Conservation (phyloP, 2,888 invertebrate species). For the Subacronicta megacephala region DNA sequence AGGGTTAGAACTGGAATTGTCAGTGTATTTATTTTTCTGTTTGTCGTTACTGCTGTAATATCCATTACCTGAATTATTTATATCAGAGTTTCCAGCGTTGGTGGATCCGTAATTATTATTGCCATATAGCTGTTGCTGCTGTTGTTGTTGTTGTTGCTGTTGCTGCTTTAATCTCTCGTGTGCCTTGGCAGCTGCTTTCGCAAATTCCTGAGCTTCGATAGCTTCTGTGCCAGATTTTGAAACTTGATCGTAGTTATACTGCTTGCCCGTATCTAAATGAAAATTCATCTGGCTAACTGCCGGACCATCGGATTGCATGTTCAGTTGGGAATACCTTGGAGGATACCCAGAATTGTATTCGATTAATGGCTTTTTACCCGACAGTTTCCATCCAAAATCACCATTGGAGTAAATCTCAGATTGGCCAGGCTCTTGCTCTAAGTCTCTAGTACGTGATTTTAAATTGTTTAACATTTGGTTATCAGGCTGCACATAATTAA, state of each 20-base stretch:
- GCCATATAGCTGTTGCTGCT: conserved; percentile 59
- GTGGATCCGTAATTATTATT: conserved; percentile 55
- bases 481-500: conserved; percentile 81
- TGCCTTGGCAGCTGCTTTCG: conserved; percentile 82
- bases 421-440: conserved; percentile 75
- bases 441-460: conserved; percentile 71
- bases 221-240: conserved; percentile 76
- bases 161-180: conserved; percentile 82
- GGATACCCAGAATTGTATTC: conserved; percentile 71
- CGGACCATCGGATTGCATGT: conserved; percentile 67
- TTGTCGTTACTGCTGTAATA: conserved; percentile 71
- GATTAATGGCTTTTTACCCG: conserved; percentile 74
- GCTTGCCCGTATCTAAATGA: conserved; percentile 79
- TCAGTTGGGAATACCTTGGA: conserved; percentile 70
- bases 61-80: conserved; percentile 50
- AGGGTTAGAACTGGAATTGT: conserved; percentile 62
- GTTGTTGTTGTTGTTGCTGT: conserved; percentile 65
- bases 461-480: conserved; percentile 69
- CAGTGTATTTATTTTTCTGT: conserved; percentile 69
- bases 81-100: conserved; percentile 59
- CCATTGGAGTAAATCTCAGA: conserved; percentile 80
- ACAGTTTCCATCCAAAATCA: conserved; percentile 86
- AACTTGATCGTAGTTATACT: conserved; percentile 72
- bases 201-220: conserved; percentile 80
- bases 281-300: conserved; percentile 81